These are phyloP conservation scores for Hydrophis major DNA, from an alignment of 2,797 vertebrate species.

Conservation along the genomic window DNA sequence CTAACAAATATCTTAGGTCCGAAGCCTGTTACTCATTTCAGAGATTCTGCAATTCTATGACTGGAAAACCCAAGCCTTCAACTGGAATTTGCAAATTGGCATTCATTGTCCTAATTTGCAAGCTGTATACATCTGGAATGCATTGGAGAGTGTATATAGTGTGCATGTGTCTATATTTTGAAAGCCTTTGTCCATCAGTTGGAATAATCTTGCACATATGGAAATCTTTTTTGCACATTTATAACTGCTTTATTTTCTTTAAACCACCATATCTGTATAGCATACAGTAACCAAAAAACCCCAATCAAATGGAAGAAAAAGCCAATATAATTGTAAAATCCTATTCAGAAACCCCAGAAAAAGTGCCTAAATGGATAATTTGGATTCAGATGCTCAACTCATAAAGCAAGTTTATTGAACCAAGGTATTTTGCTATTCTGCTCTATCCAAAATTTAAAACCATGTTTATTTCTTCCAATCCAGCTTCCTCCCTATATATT, in stretches of 20 bases:
- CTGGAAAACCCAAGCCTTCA: neutral
- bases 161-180: neutral
- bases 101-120: slow-evolving; percentile 7
- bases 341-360: neutral
- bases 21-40: neutral
- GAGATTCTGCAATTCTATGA: neutral
- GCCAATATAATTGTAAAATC: neutral
- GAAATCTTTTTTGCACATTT: neutral
- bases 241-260: neutral
- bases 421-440: neutral
- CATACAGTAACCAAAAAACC: neutral
- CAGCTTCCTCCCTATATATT: neutral
- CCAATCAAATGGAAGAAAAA: neutral
- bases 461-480: neutral
- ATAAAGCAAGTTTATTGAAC: neutral
- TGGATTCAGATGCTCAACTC: neutral
- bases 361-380: neutral
- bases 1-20: neutral
- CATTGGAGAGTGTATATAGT: neutral
- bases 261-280: neutral
- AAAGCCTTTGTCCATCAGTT: neutral
- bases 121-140: neutral
- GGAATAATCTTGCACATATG: neutral
- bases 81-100: neutral
- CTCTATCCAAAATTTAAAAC: neutral